A percentile compares a stretch with the other conserved stretches of the same genome.
phyloP scores from a whole-genome alignment of 1,140 invertebrate genomes.

The Drosophila kepulauana region DNA sequence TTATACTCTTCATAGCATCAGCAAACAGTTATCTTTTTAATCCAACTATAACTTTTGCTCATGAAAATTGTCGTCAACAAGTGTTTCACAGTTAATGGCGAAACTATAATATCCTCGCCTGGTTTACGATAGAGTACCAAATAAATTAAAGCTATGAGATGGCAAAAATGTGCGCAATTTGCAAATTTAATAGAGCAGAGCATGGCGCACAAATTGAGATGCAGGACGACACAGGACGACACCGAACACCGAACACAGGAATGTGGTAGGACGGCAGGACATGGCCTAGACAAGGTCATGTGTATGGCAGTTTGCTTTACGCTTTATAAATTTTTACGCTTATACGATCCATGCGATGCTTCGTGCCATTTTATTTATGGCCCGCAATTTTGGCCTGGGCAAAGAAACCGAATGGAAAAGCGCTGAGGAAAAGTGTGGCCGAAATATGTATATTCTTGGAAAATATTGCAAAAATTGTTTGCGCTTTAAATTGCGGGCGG shows the following conservation, averaged over 20 bases:
- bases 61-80: not conserved
- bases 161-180: constrained; percentile 38
- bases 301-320: constrained; percentile 36
- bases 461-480: constrained; percentile 15
- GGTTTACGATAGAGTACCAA: not conserved
- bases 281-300: constrained; percentile 41
- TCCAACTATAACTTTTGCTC: not conserved
- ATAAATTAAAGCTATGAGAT: constrained; percentile 23
- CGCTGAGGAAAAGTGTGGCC: not conserved
- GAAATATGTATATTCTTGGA: constrained; percentile 10
- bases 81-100: not conserved
- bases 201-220: constrained; percentile 17
- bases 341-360: constrained; percentile 1
- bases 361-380: constrained; percentile 27
- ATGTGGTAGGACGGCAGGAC: constrained; percentile 22
- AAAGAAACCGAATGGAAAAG: constrained; percentile 17
- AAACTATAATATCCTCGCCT: not conserved
- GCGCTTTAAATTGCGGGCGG: not conserved
- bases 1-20: not conserved
- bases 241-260: not conserved
- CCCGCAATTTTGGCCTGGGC: not conserved
- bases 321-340: constrained; percentile 44
- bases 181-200: constrained; percentile 57
- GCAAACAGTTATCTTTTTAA: not conserved
- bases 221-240: constrained; percentile 23